Evolutionary conservation across 2,113 vertebrate genomes (phyloP), one percentile per base, ranked within the genome.

Genomic region (Polypterus senegalus): DNA sequence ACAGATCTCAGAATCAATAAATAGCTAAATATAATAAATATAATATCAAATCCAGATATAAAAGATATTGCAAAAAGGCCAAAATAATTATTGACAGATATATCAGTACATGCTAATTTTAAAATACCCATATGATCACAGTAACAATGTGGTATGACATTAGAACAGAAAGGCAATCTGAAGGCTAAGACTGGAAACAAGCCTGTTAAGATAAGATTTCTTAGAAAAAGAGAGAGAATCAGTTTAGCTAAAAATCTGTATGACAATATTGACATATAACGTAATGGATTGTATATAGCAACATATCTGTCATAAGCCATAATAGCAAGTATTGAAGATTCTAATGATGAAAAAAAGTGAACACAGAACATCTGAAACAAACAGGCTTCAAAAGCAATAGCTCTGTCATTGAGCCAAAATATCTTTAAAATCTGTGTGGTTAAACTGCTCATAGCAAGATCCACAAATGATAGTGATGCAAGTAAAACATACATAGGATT

Each of bases 351-450:
- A 49, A 81, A 66, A 3, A 47, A 75, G 47, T 82, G 80, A 51
- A 87, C 74, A 65, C 79, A 84, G 4, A 82, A 85, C 71, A 81
- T 75, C 60, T 87, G 82, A 0, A 70, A 0, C 0, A 86, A 70
- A 64, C 80, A 85, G 47, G 73, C 61, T 0, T 79, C 64, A 53
- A 87, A 85, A 3, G 5, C 46, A 0, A 85, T 85, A 1, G 57
- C 61, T 27, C 58, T 9, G 47, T n/a, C 5, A 2, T 67, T 49
- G 62, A 83, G 82, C 72, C 77, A 83, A 5, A 84, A 65, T 8
- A 80, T 44, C 9, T 57, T 7, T 45, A 57, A 45, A 5, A 57
- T 44, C 7, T 57, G 43, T 27, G 56, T 27, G 43, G 46, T 7
- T 6, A 44, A 7, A 57, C 27, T 44, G 6, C 56, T 45, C 27